Evolutionary conservation across 2,888 invertebrate species (phyloP), one percentile per base, ranked within the genome.

Genomic region (Ceraclea dissimilis): DNA sequence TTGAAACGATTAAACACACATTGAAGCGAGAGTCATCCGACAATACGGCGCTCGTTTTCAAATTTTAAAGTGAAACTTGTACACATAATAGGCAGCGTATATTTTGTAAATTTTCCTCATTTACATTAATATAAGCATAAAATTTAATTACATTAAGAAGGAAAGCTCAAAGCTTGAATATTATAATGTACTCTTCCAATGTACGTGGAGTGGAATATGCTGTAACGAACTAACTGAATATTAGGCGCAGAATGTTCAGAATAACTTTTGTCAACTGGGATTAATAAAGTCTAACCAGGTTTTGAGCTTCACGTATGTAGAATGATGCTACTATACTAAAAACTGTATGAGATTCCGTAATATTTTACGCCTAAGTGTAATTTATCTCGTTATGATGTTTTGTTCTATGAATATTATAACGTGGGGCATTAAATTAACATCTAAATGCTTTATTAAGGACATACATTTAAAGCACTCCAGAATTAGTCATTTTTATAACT

Each of bases 31-130:
- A 46, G 18, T 46, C 49, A 11, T 21, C n/a, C 11, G 6, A 49
- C 49, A 49, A 49, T 49, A 49, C 16, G 49, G 49, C 49, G 49
- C 49, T 46, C 49, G 26, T 49, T 49, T 49, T 49, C 49, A 49
- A n/a, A 49, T 26, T 49, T 26, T 13, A 26, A 49, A 49, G 26
- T 26, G 10, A 26, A 49, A 49, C 49, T 49, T 49, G 49, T 49
- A n/a, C n/a, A n/a, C n/a, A n/a, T n/a, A n/a, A n/a, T n/a, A n/a
- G n/a, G n/a, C n/a, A 26, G 22, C 49, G 26, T 26, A 26, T 47
- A 11, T 39, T 39, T 49, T 49, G 22, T 49, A 22, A 49, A 49
- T 49, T 49, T 49, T 26, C n/a, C 49, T 49, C 49, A 49, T 49
- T 49, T 49, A 49, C 49, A 49, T 49, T 49, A 49, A 26, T 26